These are phyloP conservation scores for Apamea monoglypha DNA, from an alignment of 2,888 invertebrate species.

Conservation along the genomic window DNA sequence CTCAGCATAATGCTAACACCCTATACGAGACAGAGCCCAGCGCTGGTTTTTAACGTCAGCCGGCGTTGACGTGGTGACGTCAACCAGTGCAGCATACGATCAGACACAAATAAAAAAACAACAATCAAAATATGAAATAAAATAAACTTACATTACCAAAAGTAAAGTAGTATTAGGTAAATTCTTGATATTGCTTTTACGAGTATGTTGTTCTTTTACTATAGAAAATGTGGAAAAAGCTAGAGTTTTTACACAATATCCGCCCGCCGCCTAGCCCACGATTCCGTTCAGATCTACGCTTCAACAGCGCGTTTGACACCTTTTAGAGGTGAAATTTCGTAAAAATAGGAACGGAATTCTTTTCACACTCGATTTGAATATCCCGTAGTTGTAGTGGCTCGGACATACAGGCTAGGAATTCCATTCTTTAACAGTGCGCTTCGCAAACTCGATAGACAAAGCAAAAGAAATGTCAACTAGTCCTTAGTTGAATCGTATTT, in stretches of 20 bases:
- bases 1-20: too few relatives aligned
- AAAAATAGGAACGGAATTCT: conserved; percentile 10
- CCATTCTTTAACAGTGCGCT: not conserved
- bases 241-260: not conserved
- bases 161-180: not conserved
- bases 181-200: not conserved
- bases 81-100: too few relatives aligned
- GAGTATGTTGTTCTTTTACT: not conserved
- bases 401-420: not conserved
- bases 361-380: conserved; percentile 3
- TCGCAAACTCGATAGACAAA: not conserved
- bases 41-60: too few relatives aligned
- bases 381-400: not conserved
- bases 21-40: too few relatives aligned
- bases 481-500: not conserved
- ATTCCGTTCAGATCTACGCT: not conserved
- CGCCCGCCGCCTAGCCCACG: not conserved
- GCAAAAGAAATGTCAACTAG: not conserved
- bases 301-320: not conserved
- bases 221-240: not conserved
- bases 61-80: too few relatives aligned
- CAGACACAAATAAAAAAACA: too few relatives aligned
- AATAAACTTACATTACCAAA: too few relatives aligned
- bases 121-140: too few relatives aligned
- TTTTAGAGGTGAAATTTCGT: not conserved